These are phyloP conservation scores for Crax fasciolata DNA, from an alignment of 2,797 vertebrate genomes.

Conservation along the genomic window DNA sequence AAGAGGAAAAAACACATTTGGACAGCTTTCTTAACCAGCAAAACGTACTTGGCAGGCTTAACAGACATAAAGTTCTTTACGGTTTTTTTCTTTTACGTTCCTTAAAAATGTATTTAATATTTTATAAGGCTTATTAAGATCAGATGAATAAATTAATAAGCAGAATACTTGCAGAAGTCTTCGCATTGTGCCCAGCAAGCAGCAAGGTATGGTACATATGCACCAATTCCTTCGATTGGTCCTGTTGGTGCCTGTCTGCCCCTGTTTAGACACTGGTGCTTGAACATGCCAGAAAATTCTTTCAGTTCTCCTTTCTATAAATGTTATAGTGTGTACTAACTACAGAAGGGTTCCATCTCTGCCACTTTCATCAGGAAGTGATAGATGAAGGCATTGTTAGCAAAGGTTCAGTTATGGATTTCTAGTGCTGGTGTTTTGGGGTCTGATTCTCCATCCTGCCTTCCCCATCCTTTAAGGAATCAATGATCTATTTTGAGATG, in stretches of 20 bases:
- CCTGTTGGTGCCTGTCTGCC: not conserved
- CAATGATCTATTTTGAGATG: not conserved
- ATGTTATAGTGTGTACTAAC: not conserved
- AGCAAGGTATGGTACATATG: fast-evolving
- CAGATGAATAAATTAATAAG: not conserved
- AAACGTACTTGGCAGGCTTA: not conserved
- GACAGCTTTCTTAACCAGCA: not conserved
- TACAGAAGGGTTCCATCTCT: not conserved
- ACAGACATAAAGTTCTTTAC: not conserved
- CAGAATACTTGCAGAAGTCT: not conserved
- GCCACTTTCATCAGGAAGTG: not conserved
- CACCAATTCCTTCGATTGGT: not conserved
- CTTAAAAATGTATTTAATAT: not conserved
- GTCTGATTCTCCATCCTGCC: not conserved
- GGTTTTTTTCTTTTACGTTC: not conserved
- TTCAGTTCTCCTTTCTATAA: not conserved
- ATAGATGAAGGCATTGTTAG: not conserved
- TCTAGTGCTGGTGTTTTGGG: not conserved
- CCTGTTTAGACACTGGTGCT: not conserved
- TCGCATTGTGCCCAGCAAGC: not conserved
- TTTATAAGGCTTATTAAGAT: not conserved
- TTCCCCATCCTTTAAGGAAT: not conserved
- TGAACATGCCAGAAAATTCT: not conserved
- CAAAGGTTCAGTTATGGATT: not conserved
- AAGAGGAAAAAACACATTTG: not conserved